These are phyloP conservation scores for Narcine bancroftii DNA, from an alignment of 2,113 vertebrate species.

Conservation along the genomic window DNA sequence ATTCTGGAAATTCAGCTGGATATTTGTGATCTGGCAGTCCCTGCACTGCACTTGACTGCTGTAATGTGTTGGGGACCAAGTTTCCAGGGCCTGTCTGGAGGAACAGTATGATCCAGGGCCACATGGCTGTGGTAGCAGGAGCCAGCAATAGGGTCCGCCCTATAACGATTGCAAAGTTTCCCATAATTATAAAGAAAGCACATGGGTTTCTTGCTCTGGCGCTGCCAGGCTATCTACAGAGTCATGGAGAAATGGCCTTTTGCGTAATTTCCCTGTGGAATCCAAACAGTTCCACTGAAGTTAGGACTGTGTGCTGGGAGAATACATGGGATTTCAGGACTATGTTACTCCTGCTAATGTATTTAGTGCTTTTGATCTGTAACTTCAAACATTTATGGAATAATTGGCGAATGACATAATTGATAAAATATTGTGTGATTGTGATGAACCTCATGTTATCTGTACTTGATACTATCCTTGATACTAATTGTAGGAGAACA, in stretches of 20 bases:
- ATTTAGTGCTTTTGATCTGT: not conserved
- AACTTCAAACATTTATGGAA: not conserved
- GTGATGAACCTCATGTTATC: not conserved
- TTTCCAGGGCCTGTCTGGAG: too few relatives aligned
- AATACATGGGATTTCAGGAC: not conserved
- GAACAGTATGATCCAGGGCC: too few relatives aligned
- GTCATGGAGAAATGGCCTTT: not conserved
- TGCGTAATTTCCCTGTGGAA: not conserved
- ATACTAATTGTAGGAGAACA: not conserved
- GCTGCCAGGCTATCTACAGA: not conserved
- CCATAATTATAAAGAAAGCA: too few relatives aligned
- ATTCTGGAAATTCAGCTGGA: too few relatives aligned
- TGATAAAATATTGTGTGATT: not conserved
- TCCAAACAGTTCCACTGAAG: not conserved
- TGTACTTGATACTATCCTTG: not conserved
- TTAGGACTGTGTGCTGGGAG: not conserved
- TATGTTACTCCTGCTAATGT: not conserved
- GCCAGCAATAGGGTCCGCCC: too few relatives aligned
- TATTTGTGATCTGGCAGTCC: too few relatives aligned
- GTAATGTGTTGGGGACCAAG: too few relatives aligned
- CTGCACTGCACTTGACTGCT: too few relatives aligned
- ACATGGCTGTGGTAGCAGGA: too few relatives aligned
- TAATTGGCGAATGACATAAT: not conserved
- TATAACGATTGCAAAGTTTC: not conserved
- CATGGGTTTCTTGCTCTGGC: not conserved